Conservation (phyloP, 2,888 invertebrate genomes). For the Didymodactylos carnosus region DNA sequence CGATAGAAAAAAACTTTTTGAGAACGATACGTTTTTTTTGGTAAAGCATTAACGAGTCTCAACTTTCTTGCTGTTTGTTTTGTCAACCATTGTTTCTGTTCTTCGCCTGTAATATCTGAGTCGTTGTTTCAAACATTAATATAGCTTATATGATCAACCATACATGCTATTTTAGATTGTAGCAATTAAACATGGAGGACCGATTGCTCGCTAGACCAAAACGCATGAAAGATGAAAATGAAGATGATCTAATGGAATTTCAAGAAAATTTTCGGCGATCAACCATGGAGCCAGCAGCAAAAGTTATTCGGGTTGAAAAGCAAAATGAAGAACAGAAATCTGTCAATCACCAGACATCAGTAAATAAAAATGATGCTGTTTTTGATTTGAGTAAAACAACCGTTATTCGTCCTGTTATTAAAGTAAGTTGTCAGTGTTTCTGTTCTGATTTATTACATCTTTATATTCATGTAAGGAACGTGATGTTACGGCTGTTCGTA, state of each 20-base stretch:
- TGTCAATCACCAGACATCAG: conserved; percentile 14
- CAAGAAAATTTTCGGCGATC: conserved; percentile 25
- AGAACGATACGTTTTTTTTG: too few relatives aligned
- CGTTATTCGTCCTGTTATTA: not conserved
- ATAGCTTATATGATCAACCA: too few relatives aligned
- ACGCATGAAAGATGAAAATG: conserved; percentile 21
- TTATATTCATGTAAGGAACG: conserved; percentile 1
- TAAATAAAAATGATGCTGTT: not conserved
- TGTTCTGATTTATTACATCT: conserved; percentile 17
- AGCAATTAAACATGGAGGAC: too few relatives aligned
- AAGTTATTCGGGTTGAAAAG: conserved; percentile 17
- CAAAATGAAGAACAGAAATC: too few relatives aligned
- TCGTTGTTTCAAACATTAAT: too few relatives aligned
- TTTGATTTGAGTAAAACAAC: not conserved
- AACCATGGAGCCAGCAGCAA: conserved; percentile 19
- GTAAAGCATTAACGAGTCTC: too few relatives aligned
- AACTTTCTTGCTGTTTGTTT: too few relatives aligned
- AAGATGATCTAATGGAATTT: conserved; percentile 26
- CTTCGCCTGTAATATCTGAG: too few relatives aligned
- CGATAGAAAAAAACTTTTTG: too few relatives aligned
- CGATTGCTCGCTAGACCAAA: too few relatives aligned
- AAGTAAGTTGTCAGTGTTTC: not conserved
- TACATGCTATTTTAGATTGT: too few relatives aligned
- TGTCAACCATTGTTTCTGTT: too few relatives aligned
- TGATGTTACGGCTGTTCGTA: not conserved